Evolutionary conservation across 2,113 vertebrate genomes (phyloP), one percentile per base, ranked within the genome.

Genomic region (Nycticorax nycticorax): DNA sequence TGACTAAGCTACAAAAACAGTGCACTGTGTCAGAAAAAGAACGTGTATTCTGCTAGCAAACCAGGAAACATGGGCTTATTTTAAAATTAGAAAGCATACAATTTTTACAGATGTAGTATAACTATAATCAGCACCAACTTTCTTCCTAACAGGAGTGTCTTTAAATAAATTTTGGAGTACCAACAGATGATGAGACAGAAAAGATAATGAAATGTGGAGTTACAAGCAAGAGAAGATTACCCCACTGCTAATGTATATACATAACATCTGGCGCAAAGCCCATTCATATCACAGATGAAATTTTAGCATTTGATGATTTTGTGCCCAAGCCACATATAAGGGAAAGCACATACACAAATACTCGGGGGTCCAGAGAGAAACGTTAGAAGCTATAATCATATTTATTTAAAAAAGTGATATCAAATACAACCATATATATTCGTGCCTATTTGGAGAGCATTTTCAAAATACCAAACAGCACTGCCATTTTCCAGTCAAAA

Each of bases 361-460:
- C 20, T 92, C 50, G 2, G 47, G 45, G 47, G 45, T 88, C 32
- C 67, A 52, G 52, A 92, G 50, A 85, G 21, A 83, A 96, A 92
- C 62, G 85, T 84, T 89, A 93, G 97, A 98, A 97, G 96, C 89
- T 94, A 95, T 94, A 97, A 95, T 84, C 32, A 80, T 97, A 94
- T 98, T 98, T 98, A 98, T 98, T 97, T 96, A 21, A 96, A 98
- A 98, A 97, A 97, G 94, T 96, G 53, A 28, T 94, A 94, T 91
- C 96, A 96, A 98, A 98, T 98, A 98, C 97, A 97, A 84, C 97
- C 91, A 95, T 96, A 92, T 37, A 96, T 94, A 96, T 92, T 92
- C 83, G 91, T 92, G 94, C 93, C 95, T 73, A 79, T 86, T 97
- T 96, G 92, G 92, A 97, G 90, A 97, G 81, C 85, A 94, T 78